Evolutionary conservation across 1,140 invertebrate species (phyloP), one percentile per base, ranked within the genome.

Genomic region (Tetramorium alpestre): DNA sequence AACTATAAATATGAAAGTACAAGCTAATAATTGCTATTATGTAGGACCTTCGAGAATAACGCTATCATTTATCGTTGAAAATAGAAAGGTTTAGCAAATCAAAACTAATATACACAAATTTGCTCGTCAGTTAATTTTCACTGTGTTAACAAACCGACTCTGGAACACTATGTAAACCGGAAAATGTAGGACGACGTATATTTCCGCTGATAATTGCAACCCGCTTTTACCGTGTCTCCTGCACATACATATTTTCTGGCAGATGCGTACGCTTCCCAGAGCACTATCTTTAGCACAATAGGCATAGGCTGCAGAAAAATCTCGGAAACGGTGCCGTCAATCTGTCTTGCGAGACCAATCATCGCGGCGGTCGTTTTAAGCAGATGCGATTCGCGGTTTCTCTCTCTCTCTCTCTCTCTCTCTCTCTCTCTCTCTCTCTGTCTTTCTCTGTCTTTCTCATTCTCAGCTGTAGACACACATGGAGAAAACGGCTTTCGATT

Each of bases 321-420:
- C 82, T 49, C 28, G 49, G 62, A 88, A 88, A 88, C 82, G 70
- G 22, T 88, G 72, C 16, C 82, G 72, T 28, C 82, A 75, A 88
- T 86, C 81, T 56, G 82, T 88, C 87, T 86, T 54, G 82, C 22
- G 18, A 41, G 28, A 75, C 81, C 47, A 85, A 72, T 76, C 86
- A 67, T 54, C 73, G 65, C 16, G 54, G 67, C 67, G 69, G 28
- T 82, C 25, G 41, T 25, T 82, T 69, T 51, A 70, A 72, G 44
- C 47, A 22, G 56, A 47, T 47, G 62, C 51, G 67, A 70, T 54
- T 56, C 22, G n/a, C 22, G 41, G 18, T 16, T 7, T 47, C 22
- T 80, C 58, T 49, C 10, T 62, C 54, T 49, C 6, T n/a, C 16
- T 44, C n/a, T 80, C 56, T 47, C 6, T 60, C 54, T 47, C 28